Base-by-base conservation (phyloP, 2,888 invertebrate species). In the Brachypalpus laphriformis region DNA sequence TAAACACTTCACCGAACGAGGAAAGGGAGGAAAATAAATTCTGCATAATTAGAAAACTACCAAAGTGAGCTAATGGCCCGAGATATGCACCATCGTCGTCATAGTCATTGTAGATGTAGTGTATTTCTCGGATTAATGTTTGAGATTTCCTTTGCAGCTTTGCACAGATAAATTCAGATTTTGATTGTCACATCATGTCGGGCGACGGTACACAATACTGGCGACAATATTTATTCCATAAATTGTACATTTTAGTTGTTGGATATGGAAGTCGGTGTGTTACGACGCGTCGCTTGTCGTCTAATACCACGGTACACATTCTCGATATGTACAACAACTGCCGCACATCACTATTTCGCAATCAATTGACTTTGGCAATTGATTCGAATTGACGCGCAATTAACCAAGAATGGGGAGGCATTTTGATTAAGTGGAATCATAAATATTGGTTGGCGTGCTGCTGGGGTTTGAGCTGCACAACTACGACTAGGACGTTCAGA, bases 11-110 rank as follows among this genome's bases (percentile, higher is more conserved):
- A 11, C 42, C 18, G 25, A 76, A 65, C 57, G 71, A 59, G 20
- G 57, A 11, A 42, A 22, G 70, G 45, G 22, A 54, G 65, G 86
- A 86, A 83, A 87, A 88, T 87, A 88, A 88, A 88, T 88, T 88
- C 87, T 87, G 88, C 88, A 89, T 89, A 89, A 89, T 89, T 88
- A 89, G 88, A 87, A 87, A 88, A 88, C 88, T 88, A 88, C 88
- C 88, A 88, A 82, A 87, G 87, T 87, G 87, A 88, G 75, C 66
- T 72, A 70, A 75, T 71, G 59, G 71, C 40, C 59, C 42, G 65
- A 77, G 68, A 61, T 78, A 71, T 68, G 51, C 75, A 56, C 49
- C 74, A 18, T 56, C 20, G 20, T 40, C 37, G 34, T 71, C 16
- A 1, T 47, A 16, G 37, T 5, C 25, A 5, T 8, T 31, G 31